Percentiles rank a stretch among this genome's conserved stretches.
Conservation (phyloP, 2,888 invertebrate genomes). For the Metallyticus violacea region DNA sequence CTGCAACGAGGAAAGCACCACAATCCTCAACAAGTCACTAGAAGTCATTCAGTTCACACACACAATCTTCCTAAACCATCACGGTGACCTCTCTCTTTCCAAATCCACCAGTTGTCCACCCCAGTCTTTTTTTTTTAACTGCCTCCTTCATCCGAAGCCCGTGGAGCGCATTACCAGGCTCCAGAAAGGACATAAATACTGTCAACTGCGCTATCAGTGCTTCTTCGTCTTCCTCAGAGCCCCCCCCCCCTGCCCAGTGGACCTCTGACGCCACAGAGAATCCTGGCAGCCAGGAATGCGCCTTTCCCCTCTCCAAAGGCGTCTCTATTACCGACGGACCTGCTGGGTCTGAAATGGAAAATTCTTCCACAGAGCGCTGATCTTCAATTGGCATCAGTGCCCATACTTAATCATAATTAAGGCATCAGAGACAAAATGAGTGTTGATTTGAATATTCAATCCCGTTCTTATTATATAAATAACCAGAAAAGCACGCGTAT, state of each 20-base stretch:
- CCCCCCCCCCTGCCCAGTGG: background rate
- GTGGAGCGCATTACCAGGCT: slow-evolving; percentile 12
- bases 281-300: background rate
- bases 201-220: slow-evolving; percentile 13
- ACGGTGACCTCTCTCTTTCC: no score
- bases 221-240: background rate
- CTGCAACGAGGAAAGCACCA: no score
- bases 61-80: slow-evolving; percentile 18
- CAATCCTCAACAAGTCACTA: no score
- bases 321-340: background rate
- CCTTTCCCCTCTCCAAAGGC: background rate
- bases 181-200: slow-evolving; percentile 28
- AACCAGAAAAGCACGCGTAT: no score
- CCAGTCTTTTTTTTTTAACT: background rate
- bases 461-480: no score
- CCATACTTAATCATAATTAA: no score
- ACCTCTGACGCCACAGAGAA: background rate
- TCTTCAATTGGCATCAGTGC: no score
- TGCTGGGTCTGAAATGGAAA: background rate
- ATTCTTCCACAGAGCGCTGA: background rate
- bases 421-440: no score
- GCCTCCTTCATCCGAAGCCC: background rate
- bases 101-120: no score
- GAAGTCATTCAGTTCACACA: slow-evolving; percentile 1
- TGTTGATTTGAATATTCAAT: no score